Conservation (phyloP, 2,797 vertebrate species). For the Mus minutoides region DNA sequence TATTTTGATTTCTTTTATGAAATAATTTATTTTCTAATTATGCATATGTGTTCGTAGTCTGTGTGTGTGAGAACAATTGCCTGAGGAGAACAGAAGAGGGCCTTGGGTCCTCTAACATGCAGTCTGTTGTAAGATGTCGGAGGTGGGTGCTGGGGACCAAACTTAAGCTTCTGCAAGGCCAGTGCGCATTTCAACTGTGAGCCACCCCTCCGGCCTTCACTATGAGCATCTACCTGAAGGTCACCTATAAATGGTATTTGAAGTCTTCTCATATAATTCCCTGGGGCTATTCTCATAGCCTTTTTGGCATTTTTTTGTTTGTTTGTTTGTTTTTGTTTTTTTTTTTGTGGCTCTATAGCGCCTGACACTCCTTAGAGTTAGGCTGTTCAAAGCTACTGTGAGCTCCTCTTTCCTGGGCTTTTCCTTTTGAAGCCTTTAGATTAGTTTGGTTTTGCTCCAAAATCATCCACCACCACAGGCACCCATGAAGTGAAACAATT, state of each 20-base stretch:
- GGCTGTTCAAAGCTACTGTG: neutral
- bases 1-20: neutral
- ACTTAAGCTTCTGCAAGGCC: neutral
- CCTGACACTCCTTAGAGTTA: neutral
- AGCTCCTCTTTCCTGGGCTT: neutral
- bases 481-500: neutral
- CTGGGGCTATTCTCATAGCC: neutral
- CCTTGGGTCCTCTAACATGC: too few relatives aligned
- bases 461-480: neutral
- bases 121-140: neutral
- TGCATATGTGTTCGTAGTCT: neutral
- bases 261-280: neutral
- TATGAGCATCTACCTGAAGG: neutral
- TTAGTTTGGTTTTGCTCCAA: neutral
- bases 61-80: neutral
- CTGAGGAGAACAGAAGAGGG: neutral
- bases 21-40: neutral
- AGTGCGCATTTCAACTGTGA: neutral
- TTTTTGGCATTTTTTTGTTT: too few relatives aligned
- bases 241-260: neutral
- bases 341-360: fast-evolving
- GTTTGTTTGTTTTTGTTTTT: too few relatives aligned
- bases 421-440: neutral
- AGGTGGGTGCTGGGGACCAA: neutral
- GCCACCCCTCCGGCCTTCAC: neutral